These are phyloP conservation scores for Gasterosteus nipponicus DNA, from an alignment of 2,113 vertebrate species.

Conservation along the genomic window DNA sequence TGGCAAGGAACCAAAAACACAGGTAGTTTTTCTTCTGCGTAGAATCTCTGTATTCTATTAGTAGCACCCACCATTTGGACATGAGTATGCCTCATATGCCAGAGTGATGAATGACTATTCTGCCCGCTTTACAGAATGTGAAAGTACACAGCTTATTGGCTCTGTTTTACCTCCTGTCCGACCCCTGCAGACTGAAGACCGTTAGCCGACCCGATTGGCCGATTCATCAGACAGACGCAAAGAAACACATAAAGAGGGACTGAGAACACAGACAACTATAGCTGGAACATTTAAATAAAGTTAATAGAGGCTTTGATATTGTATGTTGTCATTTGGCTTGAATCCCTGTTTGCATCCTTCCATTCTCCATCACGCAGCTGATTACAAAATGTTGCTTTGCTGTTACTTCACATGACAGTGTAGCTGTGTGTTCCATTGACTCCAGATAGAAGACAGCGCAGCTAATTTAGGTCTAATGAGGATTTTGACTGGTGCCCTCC, in stretches of 20 bases:
- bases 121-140: background rate
- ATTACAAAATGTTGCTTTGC: constrained; percentile 21
- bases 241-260: background rate
- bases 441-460: constrained; percentile 22
- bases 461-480: constrained; percentile 45
- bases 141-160: constrained; percentile 13
- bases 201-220: constrained; percentile 39
- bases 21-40: background rate
- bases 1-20: background rate
- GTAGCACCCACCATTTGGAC: constrained; percentile 2
- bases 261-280: background rate
- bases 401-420: constrained; percentile 16
- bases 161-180: background rate
- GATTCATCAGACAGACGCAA: constrained; percentile 44
- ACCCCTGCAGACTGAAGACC: constrained; percentile 36
- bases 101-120: constrained; percentile 10
- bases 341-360: constrained; percentile 19
- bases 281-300: constrained; percentile 16
- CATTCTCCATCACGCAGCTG: constrained; percentile 23
- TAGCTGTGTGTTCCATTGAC: constrained; percentile 1
- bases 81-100: background rate
- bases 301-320: constrained; percentile 22
- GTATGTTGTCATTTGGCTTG: constrained; percentile 31
- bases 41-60: background rate
- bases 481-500: constrained; percentile 56